A percentile compares a stretch with the other conserved stretches of the same genome.
Evolutionary conservation across 1,140 invertebrate genomes (phyloP).

Genomic region (Pararge aegeria): DNA sequence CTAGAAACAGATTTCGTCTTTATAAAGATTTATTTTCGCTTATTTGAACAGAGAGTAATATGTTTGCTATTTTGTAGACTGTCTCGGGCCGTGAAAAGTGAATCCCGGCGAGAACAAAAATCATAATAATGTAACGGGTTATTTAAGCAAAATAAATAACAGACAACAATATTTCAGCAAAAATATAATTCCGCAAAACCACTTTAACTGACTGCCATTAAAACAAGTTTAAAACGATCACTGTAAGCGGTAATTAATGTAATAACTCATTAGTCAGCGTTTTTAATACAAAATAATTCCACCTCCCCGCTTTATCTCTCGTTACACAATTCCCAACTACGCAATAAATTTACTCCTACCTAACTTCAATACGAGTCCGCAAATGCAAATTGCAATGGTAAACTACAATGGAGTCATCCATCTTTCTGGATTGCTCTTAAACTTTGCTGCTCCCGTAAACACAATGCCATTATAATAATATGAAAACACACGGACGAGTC

Average conservation of each 20-base stretch:
- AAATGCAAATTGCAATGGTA: conserved; percentile 35
- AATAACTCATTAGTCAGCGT: conserved; percentile 16
- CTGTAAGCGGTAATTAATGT: not conserved
- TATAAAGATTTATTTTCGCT: no score
- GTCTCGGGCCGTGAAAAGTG: no score
- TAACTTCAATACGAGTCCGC: conserved; percentile 29
- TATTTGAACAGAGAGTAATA: no score
- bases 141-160: no score
- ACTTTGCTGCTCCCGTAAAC: conserved; percentile 31
- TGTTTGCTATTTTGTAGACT: no score
- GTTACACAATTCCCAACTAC: conserved; percentile 30
- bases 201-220: conserved; percentile 3
- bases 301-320: conserved; percentile 16
- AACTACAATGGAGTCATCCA: conserved; percentile 32
- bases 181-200: not conserved
- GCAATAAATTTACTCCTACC: conserved; percentile 33
- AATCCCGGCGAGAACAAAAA: no score
- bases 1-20: not conserved
- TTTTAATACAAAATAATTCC: conserved; percentile 23
- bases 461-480: conserved; percentile 41
- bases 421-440: conserved; percentile 35
- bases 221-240: conserved; percentile 2
- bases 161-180: no score
- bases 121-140: no score
- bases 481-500: conserved; percentile 46